These are phyloP conservation scores for Xiphophorus maculatus DNA, from an alignment of 2,113 vertebrate genomes.

Conservation along the genomic window DNA sequence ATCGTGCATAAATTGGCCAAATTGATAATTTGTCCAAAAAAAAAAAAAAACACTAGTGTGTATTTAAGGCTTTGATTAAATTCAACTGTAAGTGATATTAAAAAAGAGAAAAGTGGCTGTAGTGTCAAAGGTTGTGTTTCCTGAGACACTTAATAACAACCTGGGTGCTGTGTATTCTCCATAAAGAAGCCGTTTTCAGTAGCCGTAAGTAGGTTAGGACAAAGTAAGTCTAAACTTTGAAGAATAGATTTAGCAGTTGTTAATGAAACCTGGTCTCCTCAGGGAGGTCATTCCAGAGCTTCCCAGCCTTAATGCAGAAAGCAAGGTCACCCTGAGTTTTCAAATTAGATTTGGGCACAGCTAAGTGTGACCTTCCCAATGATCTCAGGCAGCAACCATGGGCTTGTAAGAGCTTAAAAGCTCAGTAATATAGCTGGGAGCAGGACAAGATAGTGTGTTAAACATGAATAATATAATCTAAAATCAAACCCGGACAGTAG, in stretches of 20 bases:
- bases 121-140: neutral
- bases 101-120: neutral
- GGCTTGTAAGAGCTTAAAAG: slow-evolving; percentile 47
- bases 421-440: slow-evolving; percentile 53
- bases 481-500: slow-evolving; percentile 48
- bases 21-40: no score
- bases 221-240: slow-evolving; percentile 36
- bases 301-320: slow-evolving; percentile 37
- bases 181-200: slow-evolving; percentile 7
- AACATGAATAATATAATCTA: slow-evolving; percentile 45
- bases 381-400: slow-evolving; percentile 48
- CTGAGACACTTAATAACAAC: slow-evolving; percentile 14
- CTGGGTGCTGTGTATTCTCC: neutral
- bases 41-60: neutral
- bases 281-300: slow-evolving; percentile 49
- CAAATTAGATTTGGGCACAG: slow-evolving; percentile 60
- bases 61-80: neutral
- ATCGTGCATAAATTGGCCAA: neutral
- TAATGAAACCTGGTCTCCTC: slow-evolving; percentile 45
- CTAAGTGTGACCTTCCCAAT: slow-evolving; percentile 51
- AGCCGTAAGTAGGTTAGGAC: slow-evolving; percentile 25
- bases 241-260: slow-evolving; percentile 42
- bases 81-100: neutral
- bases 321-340: slow-evolving; percentile 57
- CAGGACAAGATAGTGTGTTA: slow-evolving; percentile 39